Percentiles rank a stretch among this genome's conserved stretches.
phyloP scores from a whole-genome alignment of 2,888 invertebrate genomes.

The Opisthograptis luteolata region DNA sequence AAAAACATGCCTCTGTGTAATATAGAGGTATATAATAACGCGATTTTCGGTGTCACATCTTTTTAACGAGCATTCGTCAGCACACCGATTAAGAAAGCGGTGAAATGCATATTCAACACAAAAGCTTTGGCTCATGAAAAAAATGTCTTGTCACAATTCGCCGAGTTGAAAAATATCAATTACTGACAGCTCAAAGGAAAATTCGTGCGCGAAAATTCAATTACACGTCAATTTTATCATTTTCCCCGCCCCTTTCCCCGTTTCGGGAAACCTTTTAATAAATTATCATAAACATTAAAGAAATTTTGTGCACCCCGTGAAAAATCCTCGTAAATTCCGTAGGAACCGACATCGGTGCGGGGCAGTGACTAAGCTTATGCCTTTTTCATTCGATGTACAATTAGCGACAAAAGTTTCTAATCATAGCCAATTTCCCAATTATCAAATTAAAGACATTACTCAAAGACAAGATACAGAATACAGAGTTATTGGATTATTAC shows the following conservation, averaged over 20 bases:
- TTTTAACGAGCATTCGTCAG: neutral
- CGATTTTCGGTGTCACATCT: neutral
- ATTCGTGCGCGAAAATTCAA: conserved; percentile 31
- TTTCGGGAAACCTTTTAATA: conserved; percentile 58
- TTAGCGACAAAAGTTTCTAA: too few species aligned
- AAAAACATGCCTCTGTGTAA: too few species aligned
- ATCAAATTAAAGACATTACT: too few species aligned
- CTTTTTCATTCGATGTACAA: too few species aligned
- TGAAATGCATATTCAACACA: neutral
- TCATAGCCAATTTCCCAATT: too few species aligned
- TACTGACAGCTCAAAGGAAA: conserved; percentile 31
- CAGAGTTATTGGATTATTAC: too few species aligned
- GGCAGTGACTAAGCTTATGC: conserved; percentile 5
- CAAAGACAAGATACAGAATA: too few species aligned
- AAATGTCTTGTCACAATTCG: conserved; percentile 17
- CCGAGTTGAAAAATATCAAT: conserved; percentile 31
- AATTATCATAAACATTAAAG: conserved; percentile 63
- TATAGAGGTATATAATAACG: too few species aligned
- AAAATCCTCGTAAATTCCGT: conserved; percentile 49
- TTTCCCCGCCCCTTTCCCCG: conserved; percentile 20
- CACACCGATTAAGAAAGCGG: neutral
- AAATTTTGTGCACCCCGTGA: conserved; percentile 44
- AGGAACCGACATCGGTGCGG: conserved; percentile 21
- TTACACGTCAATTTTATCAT: conserved; percentile 37
- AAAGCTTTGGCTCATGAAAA: conserved; percentile 1